Evolutionary conservation across 2,797 vertebrate genomes (phyloP).

Genomic region (Anguilla marmorata): DNA sequence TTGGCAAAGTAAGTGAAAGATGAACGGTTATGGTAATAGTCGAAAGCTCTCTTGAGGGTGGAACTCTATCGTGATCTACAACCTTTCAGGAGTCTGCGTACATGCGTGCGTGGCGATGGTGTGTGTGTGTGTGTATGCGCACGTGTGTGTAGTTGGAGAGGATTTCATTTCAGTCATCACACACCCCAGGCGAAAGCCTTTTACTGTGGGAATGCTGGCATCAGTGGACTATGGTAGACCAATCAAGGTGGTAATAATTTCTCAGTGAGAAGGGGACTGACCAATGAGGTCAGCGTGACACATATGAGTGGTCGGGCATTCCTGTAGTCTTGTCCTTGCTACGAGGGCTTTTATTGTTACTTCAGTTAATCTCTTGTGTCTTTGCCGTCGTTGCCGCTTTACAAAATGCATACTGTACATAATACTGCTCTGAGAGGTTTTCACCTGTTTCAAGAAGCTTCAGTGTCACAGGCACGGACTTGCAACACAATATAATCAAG

Average conservation of each 20-base stretch:
- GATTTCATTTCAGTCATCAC: constrained; percentile 63
- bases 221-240: neutral
- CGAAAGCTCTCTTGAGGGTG: too few relatives aligned
- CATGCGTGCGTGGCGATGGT: neutral
- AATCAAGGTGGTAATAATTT: constrained; percentile 35
- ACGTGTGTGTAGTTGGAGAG: constrained; percentile 65
- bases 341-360: neutral
- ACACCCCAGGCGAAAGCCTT: constrained; percentile 40
- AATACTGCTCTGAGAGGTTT: neutral
- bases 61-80: neutral
- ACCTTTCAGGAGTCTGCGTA: constrained; percentile 44
- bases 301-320: neutral
- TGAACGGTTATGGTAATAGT: too few relatives aligned
- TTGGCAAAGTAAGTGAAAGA: too few relatives aligned
- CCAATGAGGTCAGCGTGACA: neutral
- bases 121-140: neutral
- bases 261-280: neutral
- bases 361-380: neutral
- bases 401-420: neutral
- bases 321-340: neutral
- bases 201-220: neutral
- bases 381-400: neutral
- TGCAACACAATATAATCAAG: neutral
- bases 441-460: neutral
- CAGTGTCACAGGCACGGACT: neutral